Base-by-base conservation (phyloP, 2,113 vertebrate species). In the Bucco capensis region DNA sequence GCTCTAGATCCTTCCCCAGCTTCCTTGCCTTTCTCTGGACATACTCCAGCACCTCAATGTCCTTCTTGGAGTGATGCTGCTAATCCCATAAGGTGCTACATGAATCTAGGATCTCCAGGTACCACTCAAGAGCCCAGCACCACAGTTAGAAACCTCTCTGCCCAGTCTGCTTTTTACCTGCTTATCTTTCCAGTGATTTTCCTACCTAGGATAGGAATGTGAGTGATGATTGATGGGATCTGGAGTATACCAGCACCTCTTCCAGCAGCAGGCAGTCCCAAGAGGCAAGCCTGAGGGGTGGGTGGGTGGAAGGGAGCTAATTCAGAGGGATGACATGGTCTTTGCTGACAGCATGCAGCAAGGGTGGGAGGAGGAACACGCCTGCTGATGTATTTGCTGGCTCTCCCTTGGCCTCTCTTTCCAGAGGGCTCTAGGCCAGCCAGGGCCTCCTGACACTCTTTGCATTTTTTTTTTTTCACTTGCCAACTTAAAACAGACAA, bases 371-470 rank as follows among this genome's bases (percentile, higher is more conserved):
- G 3, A 1, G 77, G 81, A 91, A 76, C 78, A 44, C 12, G 44
- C 77, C 60, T 82, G 83, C 80, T 93, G 90, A 90, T 80, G 81
- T 89, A 38, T 77, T 87, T 86, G 70, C 50, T 90, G 90, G 83
- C 88, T 74, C 6, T 87, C 0, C 0, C n/a, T 75, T 86, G 66
- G 61, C 56, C 16, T 5, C 74, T 11, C 2, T 33, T 85, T 87
- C 74, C 93, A 83, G 83, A 72, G 53, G 60, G 73, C 69, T 2
- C 1, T 17, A 8, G 16, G 84, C 84, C 95, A 91, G 57, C 24
- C 38, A 53, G n/a, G 14, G 40, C 77, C 89, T 90, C 81, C 50
- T 75, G 46, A 72, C 25, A 60, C 9, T 10, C 1, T 16, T 76
- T 71, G 50, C 30, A 0, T 23, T 61, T 84, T 87, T 61, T 23